Evolutionary conservation across 2,113 vertebrate genomes (phyloP).

Genomic region (Elephas maximus): DNA sequence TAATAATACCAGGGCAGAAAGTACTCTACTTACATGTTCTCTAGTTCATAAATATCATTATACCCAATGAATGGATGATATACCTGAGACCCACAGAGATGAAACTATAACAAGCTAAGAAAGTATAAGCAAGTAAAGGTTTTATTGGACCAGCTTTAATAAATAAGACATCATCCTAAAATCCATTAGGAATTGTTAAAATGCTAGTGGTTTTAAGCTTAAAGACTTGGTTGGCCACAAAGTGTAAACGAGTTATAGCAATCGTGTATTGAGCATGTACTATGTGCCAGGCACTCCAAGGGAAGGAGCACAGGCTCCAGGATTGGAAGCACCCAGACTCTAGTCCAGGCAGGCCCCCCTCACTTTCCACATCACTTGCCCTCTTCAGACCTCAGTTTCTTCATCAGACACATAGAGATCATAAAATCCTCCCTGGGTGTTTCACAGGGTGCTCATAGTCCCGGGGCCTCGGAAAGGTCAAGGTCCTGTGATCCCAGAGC

Average conservation of each 20-base stretch:
- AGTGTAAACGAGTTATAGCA: no score
- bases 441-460: background rate
- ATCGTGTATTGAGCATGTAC: background rate
- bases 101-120: background rate
- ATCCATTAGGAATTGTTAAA: background rate
- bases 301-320: background rate
- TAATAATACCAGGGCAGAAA: background rate
- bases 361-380: background rate
- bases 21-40: background rate
- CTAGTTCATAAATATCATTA: conserved; percentile 8
- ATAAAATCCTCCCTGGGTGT: background rate
- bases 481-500: conserved; percentile 52
- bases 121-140: background rate
- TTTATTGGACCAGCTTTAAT: background rate
- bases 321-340: background rate
- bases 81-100: background rate
- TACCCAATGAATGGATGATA: background rate
- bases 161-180: background rate
- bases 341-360: no score
- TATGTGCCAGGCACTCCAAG: background rate
- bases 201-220: background rate
- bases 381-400: background rate
- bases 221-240: background rate
- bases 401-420: background rate
- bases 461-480: conserved; percentile 39